Base-by-base conservation (phyloP, 2,113 vertebrate species). In the Actenoides lindsayi region DNA sequence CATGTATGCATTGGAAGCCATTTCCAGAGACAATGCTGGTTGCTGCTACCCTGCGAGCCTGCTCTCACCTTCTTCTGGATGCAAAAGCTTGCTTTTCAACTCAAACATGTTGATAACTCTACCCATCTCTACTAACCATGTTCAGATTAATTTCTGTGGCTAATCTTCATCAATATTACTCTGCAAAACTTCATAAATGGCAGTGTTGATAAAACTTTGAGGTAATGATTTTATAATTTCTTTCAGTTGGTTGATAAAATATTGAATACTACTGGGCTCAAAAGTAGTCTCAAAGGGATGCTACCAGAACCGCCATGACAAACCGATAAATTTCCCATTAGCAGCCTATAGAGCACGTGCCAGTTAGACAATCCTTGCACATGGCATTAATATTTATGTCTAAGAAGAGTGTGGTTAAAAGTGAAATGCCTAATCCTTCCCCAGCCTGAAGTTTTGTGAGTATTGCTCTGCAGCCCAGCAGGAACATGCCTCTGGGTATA, bases 191-290 rank as follows among this genome's bases (percentile, higher is more conserved):
- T 81, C 54, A 79, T 44, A 56, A 93, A 68, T 57, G 53, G 68
- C 91, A 93, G 68, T 3, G 23, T 39, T 60, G 73, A 91, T 93
- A 64, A 83, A 85, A 92, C 88, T 93, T 75, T 16, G 74, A 90
- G 88, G 85, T 90, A 93, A 92, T 67, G 84, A 96, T 82, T 96
- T 92, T 91, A 85, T 82, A 67, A 91, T 95, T 94, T 85, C 87
- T 89, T 94, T 83, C 90, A 65, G 73, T 62, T 50, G 74, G 81
- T 44, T 90, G 90, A 94, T 94, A 90, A 93, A 96, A 96, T 78
- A 93, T 84, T 96, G 93, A 93, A 54, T 35, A 67, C 50, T 65
- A 33, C 28, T 57, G 84, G 62, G 68, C 67, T 79, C 73, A 42
- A 67, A 71, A 85, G 53, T 35, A 30, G 70, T 44, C 94, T 68